These are phyloP conservation scores for Morinoia aosen DNA, from an alignment of 2,888 invertebrate genomes.

Conservation along the genomic window DNA sequence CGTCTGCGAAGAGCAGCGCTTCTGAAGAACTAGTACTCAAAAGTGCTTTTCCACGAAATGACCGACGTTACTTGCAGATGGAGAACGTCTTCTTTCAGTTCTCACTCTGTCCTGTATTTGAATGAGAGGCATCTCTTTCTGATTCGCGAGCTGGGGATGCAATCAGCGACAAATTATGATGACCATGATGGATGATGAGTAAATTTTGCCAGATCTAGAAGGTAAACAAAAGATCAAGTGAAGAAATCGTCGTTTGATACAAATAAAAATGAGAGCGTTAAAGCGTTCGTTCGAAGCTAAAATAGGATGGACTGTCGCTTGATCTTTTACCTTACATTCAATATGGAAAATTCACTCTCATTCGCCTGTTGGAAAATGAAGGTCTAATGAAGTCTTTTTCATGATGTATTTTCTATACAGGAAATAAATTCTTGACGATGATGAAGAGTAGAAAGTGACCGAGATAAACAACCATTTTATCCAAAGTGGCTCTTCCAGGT, in stretches of 20 bases:
- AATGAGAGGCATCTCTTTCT: not conserved
- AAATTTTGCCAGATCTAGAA: not conserved
- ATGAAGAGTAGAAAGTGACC: not conserved
- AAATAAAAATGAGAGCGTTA: too few species aligned
- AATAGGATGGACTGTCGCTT: not conserved
- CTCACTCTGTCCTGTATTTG: not conserved
- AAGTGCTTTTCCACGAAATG: not conserved
- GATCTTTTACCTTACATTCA: not conserved
- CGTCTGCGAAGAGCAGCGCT: not conserved
- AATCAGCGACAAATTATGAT: not conserved
- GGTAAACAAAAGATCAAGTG: not conserved
- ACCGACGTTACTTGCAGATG: not conserved
- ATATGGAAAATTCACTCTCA: not conserved
- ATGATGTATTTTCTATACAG: not conserved
- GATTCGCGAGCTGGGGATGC: not conserved
- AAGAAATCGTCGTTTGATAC: not conserved
- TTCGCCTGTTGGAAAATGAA: too few species aligned
- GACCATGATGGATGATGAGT: not conserved
- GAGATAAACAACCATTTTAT: not conserved
- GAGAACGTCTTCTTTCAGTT: not conserved
- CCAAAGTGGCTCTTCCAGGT: not conserved
- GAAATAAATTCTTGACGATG: not conserved
- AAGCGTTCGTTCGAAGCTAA: not conserved
- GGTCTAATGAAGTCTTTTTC: not conserved
- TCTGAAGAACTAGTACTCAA: not conserved